Base-by-base conservation (phyloP, 2,113 vertebrate genomes). In the Polypterus bichir region DNA sequence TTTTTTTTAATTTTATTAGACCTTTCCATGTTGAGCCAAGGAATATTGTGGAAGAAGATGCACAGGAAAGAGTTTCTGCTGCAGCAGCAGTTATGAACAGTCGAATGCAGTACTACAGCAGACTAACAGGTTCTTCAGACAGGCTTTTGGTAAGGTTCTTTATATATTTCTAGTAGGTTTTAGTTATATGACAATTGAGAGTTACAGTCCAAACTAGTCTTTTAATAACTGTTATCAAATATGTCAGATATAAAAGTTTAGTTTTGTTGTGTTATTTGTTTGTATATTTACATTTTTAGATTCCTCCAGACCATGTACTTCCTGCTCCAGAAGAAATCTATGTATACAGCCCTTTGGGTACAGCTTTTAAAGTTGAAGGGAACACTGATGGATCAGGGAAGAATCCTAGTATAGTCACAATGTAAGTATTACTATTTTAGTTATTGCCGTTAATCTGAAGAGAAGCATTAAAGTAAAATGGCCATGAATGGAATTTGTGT, bases 241-340 rank as follows among this genome's bases (percentile, higher is more conserved):
- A 27, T 27, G 27, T 27, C 27, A 27, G 1, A 27, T 27, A 27
- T 27, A 27, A 27, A 27, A 27, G 27, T 27, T 3, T 4, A 63
- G 5, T 27, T 27, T 27, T 27, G 63, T 64, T 46, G 3, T 53
- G 48, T 27, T 3, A 63, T 44, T 59, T 61, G 3, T 7, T 71
- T 56, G 64, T 68, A 61, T 59, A 3, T 57, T 64, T 64, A 3
- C 0, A 66, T 63, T 62, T 57, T 56, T 77, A 98, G 96, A 79
- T 90, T 77, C 94, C 93, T 60, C 96, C 96, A 54, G 86, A 98
- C 77, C 94, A 98, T 56, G 96, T 98, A 9, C 86, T 98, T 69
- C 94, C 94, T 9, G 64, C 74, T 27, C 83, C 85, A 47, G 93
- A 91, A 66, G 91, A 95, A 64, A 82, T 94, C 68, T 98, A 94